Conservation (phyloP, 1,140 invertebrate genomes). For the Drosophila arizonae region DNA sequence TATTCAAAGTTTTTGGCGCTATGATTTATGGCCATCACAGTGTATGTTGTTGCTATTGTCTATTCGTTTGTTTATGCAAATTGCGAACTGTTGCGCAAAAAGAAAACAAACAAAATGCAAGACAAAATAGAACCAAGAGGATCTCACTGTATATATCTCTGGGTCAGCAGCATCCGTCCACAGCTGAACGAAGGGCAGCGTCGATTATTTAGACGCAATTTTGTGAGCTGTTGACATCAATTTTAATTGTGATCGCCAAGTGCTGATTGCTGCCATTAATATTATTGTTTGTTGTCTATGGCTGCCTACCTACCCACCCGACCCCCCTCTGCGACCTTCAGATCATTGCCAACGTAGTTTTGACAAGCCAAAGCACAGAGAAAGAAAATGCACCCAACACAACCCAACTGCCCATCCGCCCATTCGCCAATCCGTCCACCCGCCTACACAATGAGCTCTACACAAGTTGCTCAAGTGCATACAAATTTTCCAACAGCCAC, state of each 20-base stretch:
- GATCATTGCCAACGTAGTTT: conserved; percentile 56
- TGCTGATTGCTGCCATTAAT: conserved; percentile 29
- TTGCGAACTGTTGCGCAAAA: conserved; percentile 43
- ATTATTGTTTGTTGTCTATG: conserved; percentile 23
- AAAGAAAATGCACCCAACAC: conserved; percentile 23
- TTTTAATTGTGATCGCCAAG: conserved; percentile 72
- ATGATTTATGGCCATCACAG: conserved; percentile 63
- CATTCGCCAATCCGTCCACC: neutral
- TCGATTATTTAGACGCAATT: conserved; percentile 61
- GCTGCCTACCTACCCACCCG: neutral
- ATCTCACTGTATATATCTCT: neutral
- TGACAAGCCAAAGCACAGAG: conserved; percentile 39
- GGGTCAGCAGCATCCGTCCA: neutral
- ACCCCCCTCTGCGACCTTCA: conserved; percentile 41
- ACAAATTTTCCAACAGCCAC: conserved; percentile 15
- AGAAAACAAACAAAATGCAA: conserved; percentile 19
- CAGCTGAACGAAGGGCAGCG: conserved; percentile 10
- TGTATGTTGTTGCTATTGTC: too few relatives aligned
- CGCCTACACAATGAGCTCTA: conserved; percentile 2
- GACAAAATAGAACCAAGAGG: conserved; percentile 16
- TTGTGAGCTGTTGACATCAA: conserved; percentile 72
- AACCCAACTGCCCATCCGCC: neutral
- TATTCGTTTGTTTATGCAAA: conserved; percentile 70
- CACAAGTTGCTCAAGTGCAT: conserved; percentile 59
- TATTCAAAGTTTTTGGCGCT: conserved; percentile 49